Base-by-base conservation (phyloP, 1,140 invertebrate genomes). In the Micrasema minimum region DNA sequence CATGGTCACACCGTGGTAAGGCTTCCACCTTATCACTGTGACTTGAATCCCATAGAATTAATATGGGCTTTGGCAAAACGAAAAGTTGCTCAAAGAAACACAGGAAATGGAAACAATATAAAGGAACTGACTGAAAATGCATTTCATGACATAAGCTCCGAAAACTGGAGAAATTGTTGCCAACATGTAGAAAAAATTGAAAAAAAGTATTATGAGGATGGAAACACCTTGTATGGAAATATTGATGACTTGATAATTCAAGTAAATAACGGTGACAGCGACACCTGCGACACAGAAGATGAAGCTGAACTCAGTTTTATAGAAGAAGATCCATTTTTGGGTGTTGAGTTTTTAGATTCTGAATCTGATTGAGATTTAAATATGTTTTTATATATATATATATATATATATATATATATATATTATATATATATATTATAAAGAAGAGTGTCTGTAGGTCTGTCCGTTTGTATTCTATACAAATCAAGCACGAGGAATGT, bases 41-140 rank as follows among this genome's bases (percentile, higher is more conserved):
- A 78, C 45, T 71, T 80, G 2, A 81, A 81, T 64, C 76, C 80
- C 11, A 82, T 81, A 22, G 79, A 82, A 71, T 55, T 79, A 1
- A 74, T 79, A 45, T 81, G 79, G 79, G 76, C 62, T 12, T 38
- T 76, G 26, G 68, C 77, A 9, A 81, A 82, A 66, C 22, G 37
- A 18, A 62, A 71, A 46, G 62, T 74, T 2, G 43, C 67, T 12
- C 12, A 2, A 22, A 6, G 26, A 18, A 74, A 74, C 57, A 45
- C 59, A 12, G 64, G 62, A 64, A 38, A 38, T 11, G 11, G 5
- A 11, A 6, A 6, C 37, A 38, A 38, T 38, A 38, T 38, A 38
- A 38, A 38, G 11, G 37, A 38, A 11, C 37, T 38, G 37, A 38
- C 37, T 6, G 37, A 38, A 38, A 38, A 38, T 38, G 37, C 37